phyloP scores from a whole-genome alignment of 2,888 invertebrate genomes.

The Marronus borbonicus region DNA sequence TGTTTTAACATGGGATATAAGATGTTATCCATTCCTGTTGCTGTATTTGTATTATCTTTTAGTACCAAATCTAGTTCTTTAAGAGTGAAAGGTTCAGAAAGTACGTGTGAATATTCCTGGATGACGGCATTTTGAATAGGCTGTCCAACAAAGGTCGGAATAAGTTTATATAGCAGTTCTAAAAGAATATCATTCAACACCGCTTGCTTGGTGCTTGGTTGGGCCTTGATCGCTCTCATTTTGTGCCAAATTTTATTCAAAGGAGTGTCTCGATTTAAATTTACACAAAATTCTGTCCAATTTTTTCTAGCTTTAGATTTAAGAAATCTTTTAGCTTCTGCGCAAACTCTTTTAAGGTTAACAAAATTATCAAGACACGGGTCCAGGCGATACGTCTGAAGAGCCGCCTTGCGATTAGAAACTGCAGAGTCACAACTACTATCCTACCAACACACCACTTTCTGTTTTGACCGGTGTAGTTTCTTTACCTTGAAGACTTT shows the following conservation, averaged over 20 bases:
- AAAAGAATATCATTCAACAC: not conserved
- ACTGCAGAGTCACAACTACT: not conserved
- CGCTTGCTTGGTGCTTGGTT: not conserved
- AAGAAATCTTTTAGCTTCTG: not conserved
- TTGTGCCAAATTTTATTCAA: not conserved
- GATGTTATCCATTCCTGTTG: not conserved
- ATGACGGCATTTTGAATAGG: not conserved
- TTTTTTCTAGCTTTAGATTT: not conserved
- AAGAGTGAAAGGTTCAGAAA: not conserved
- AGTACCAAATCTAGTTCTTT: not conserved
- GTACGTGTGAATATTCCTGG: not conserved
- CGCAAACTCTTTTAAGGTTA: not conserved
- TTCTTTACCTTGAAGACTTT: not conserved
- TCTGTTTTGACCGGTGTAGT: not conserved
- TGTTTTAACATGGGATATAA: not conserved
- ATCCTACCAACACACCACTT: constrained; percentile 16
- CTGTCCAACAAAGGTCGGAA: not conserved
- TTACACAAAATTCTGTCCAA: too few species aligned
- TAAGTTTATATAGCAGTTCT: not conserved
- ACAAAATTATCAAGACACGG: not conserved
- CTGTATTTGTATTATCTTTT: not conserved
- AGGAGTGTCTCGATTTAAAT: not conserved
- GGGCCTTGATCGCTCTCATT: not conserved
- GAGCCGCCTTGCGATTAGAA: not conserved
- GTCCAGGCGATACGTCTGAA: not conserved